Evolutionary conservation across 2,888 invertebrate species (phyloP).

Genomic region (Lysandra bellargus): DNA sequence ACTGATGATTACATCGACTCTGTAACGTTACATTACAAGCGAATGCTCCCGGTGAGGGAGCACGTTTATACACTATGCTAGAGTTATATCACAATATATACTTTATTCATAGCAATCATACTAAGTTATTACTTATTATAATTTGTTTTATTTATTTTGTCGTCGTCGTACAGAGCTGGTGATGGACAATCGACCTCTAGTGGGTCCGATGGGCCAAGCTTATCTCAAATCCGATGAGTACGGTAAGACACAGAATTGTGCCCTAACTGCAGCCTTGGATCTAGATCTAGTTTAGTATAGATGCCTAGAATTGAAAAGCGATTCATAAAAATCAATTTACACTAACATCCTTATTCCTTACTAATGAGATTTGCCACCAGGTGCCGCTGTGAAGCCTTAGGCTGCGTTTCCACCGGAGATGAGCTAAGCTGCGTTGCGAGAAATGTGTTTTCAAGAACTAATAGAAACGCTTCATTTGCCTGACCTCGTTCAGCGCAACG

Average conservation of each 20-base stretch:
- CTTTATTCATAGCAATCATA: neutral
- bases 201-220: conserved; percentile 89
- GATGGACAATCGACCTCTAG: conserved; percentile 88
- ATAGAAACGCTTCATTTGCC: too few relatives aligned
- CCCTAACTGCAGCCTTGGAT: conserved; percentile 49
- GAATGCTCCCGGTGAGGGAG: too few relatives aligned
- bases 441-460: too few relatives aligned
- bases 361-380: too few relatives aligned
- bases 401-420: too few relatives aligned
- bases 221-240: conserved; percentile 91
- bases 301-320: neutral
- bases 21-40: too few relatives aligned
- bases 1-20: too few relatives aligned
- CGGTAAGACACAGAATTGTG: conserved; percentile 83
- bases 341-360: too few relatives aligned
- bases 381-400: too few relatives aligned
- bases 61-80: neutral
- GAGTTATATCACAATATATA: neutral
- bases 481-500: too few relatives aligned
- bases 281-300: neutral
- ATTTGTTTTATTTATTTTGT: conserved; percentile 18
- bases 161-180: conserved; percentile 78
- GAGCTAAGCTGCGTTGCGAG: too few relatives aligned
- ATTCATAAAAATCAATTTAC: neutral
- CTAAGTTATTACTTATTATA: neutral